Evolutionary conservation across 2,797 vertebrate genomes (phyloP).

Genomic region (Danionella dracula): DNA sequence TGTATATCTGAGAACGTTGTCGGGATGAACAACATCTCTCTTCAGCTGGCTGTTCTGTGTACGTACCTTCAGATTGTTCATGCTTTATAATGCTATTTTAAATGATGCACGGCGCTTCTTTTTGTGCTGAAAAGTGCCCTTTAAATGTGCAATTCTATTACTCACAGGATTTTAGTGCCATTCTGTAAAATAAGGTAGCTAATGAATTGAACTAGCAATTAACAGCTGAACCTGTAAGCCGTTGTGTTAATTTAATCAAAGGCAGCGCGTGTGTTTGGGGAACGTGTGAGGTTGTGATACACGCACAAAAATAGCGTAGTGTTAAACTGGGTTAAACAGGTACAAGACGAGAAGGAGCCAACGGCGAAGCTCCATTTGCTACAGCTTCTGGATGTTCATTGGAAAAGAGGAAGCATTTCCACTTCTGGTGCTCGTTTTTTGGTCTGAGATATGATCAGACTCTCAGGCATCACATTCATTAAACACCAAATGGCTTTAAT

Average conservation of each 20-base stretch:
- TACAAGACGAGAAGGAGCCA: not conserved
- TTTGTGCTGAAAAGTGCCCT: no score
- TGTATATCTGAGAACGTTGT: constrained; percentile 97
- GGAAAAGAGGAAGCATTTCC: not conserved
- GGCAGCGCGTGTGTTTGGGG: not conserved
- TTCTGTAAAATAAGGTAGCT: constrained; percentile 64
- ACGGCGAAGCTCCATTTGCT: no score
- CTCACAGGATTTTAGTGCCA: no score
- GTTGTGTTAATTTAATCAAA: constrained; percentile 33
- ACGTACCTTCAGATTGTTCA: constrained; percentile 52
- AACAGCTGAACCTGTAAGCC: constrained; percentile 33
- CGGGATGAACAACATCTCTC: constrained; percentile 93
- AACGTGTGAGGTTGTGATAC: constrained; percentile 1
- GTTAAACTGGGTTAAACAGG: constrained; percentile 18
- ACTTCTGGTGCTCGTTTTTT: constrained; percentile 1
- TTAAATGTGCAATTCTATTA: no score
- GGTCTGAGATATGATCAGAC: constrained; percentile 9
- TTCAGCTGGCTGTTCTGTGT: constrained; percentile 92
- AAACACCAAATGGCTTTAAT: constrained; percentile 42
- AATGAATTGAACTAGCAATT: constrained; percentile 38
- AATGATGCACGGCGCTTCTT: no score
- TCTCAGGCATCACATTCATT: constrained; percentile 35
- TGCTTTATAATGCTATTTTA: no score
- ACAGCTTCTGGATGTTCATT: not conserved
- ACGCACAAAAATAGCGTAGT: not conserved